phyloP scores from a whole-genome alignment of 2,113 vertebrate species.

The Neodon shergylaensis region DNA sequence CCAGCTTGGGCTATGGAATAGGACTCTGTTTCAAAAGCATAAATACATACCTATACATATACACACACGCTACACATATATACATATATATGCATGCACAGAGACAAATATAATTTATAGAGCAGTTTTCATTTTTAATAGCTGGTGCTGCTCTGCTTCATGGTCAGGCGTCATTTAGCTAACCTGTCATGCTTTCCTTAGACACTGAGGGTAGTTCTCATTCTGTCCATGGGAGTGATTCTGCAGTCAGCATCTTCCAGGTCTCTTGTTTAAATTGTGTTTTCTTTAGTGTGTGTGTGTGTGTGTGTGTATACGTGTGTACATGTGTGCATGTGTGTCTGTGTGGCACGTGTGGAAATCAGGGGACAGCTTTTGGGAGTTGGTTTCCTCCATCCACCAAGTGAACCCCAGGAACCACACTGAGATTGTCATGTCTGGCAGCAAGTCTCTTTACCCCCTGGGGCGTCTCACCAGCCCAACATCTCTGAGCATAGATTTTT shows the following conservation, averaged over 20 bases:
- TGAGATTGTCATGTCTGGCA: neutral
- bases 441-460: neutral
- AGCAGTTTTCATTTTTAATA: neutral
- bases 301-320: rapidly evolving
- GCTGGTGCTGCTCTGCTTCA: neutral
- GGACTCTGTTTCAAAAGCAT: neutral
- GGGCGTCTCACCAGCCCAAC: neutral
- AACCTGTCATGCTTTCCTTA: neutral
- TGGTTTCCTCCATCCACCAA: neutral
- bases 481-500: neutral
- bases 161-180: neutral
- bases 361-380: neutral
- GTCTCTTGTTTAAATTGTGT: neutral
- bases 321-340: neutral
- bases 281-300: neutral
- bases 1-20: neutral
- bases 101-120: neutral
- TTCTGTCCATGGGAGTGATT: neutral
- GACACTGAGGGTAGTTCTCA: neutral
- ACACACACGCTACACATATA: too few relatives aligned
- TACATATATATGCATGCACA: neutral
- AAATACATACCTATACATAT: neutral
- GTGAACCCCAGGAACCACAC: neutral
- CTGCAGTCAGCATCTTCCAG: neutral
- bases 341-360: neutral